A percentile compares a stretch with the other conserved stretches of the same genome.
phyloP scores from a whole-genome alignment of 1,140 invertebrate species.

The Parasteatoda tepidariorum region DNA sequence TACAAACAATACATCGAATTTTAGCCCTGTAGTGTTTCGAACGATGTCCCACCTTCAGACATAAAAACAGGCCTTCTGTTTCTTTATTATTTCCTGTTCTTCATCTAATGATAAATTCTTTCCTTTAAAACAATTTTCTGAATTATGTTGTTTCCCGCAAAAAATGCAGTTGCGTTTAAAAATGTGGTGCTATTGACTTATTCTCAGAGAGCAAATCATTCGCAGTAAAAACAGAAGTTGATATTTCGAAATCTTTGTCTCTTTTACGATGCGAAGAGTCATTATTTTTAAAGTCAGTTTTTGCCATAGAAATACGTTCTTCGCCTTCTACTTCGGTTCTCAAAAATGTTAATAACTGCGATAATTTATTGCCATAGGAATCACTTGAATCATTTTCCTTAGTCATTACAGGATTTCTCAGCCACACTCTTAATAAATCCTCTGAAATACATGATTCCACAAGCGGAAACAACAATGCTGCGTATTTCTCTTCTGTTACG shows the following conservation, averaged over 20 bases:
- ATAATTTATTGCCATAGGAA: slow-evolving; percentile 37
- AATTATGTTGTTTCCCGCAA: slow-evolving; percentile 2
- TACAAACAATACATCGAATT: slow-evolving; percentile 3
- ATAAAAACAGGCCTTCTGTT: neutral
- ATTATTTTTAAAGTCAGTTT: slow-evolving; percentile 1
- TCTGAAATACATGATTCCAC: slow-evolving; percentile 66
- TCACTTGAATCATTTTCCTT: neutral
- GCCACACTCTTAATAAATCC: slow-evolving; percentile 64
- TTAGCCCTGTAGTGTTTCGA: neutral
- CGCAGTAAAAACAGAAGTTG: slow-evolving; percentile 16
- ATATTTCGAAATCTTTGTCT: neutral
- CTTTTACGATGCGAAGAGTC: neutral
- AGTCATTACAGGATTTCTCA: slow-evolving; percentile 43
- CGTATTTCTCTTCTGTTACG: slow-evolving; percentile 64
- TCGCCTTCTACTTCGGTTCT: slow-evolving; percentile 62
- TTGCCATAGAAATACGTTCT: slow-evolving; percentile 63
- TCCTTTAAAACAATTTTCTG: neutral
- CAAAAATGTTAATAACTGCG: slow-evolving; percentile 63
- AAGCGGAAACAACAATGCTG: slow-evolving; percentile 65
- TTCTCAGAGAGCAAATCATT: slow-evolving; percentile 2
- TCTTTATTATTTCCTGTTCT: neutral
- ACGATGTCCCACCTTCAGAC: neutral
- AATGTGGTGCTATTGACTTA: neutral
- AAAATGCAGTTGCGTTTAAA: neutral
- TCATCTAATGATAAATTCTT: neutral